Conservation (phyloP, 2,797 vertebrate genomes). For the Rallus crepitans region DNA sequence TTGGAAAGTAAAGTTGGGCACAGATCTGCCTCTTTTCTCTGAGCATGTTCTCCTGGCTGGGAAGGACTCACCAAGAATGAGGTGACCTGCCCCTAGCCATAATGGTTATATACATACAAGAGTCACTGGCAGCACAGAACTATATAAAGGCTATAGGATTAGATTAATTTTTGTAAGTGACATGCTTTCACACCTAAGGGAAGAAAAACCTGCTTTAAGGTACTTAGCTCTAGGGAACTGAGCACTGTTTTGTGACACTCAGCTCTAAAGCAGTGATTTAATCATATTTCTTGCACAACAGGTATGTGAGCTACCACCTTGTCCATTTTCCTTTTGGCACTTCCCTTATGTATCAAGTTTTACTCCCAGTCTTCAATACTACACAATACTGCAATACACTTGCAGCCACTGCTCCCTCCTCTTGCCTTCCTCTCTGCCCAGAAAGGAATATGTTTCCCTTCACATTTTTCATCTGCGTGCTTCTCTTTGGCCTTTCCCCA, state of each 20-base stretch:
- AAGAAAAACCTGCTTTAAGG: slow-evolving; percentile 23
- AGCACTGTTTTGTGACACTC: not conserved
- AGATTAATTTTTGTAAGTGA: not conserved
- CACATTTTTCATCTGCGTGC: not conserved
- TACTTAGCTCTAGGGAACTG: not conserved
- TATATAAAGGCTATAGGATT: not conserved
- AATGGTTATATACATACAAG: not conserved
- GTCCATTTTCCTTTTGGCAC: not conserved
- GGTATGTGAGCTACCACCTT: not conserved
- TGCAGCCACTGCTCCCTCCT: not conserved
- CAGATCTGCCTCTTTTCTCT: not conserved
- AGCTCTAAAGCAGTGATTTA: not conserved
- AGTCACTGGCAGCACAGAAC: not conserved
- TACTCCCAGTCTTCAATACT: not conserved
- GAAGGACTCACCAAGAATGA: not conserved
- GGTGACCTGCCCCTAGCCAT: not conserved
- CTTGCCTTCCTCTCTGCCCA: not conserved
- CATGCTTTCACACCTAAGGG: not conserved
- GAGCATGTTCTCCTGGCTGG: not conserved
- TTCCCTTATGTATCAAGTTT: not conserved
- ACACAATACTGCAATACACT: not conserved
- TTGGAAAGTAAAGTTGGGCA: not conserved
- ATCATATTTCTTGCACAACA: not conserved
- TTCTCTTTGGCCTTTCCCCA: not conserved
- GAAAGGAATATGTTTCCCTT: not conserved